Evolutionary conservation across 1,140 invertebrate genomes (phyloP), one percentile per base, ranked within the genome.

Genomic region (Bombus picipes): DNA sequence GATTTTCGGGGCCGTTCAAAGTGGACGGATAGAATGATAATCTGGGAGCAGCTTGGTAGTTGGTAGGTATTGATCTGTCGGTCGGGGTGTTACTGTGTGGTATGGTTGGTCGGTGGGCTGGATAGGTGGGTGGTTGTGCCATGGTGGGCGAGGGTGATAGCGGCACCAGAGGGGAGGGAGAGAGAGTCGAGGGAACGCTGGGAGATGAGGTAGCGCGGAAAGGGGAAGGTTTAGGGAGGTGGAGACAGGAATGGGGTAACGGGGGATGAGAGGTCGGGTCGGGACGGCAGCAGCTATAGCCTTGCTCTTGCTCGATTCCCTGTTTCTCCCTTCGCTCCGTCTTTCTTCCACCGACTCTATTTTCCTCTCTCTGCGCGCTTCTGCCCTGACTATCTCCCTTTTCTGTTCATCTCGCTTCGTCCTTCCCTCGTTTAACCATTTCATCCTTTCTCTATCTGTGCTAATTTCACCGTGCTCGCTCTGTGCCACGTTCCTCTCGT

Each of bases 61-160:
- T 93, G 92, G 93, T 93, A 90, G 90, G 94, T 94, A 94, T 94
- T 94, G 94, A 94, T 94, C 94, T 93, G 92, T 92, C 93, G 92
- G 94, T 91, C 89, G 92, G 91, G 90, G 92, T 92, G 93, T 93
- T 93, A 93, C 92, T 89, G 92, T 92, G 92, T 92, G 90, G 90
- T 90, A 89, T 92, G 91, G 87, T 90, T 86, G 83, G 89, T 92
- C 88, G 89, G 88, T 91, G 88, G 90, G 89, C 82, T 82, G 88
- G 91, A 90, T 90, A 90, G 90, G 87, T 92, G 89, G 87, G 89
- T 89, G 89, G 92, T 88, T 87, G 91, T 89, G 91, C 91, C 84
- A 91, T 92, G 90, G 88, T 89, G 83, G 88, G 90, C 86, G 90
- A 85, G 86, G 89, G 78, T 87, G 65, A 85, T 87, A 91, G 59